phyloP scores from a whole-genome alignment of 2,888 invertebrate genomes.

The Thecocarcelia acutangulata region DNA sequence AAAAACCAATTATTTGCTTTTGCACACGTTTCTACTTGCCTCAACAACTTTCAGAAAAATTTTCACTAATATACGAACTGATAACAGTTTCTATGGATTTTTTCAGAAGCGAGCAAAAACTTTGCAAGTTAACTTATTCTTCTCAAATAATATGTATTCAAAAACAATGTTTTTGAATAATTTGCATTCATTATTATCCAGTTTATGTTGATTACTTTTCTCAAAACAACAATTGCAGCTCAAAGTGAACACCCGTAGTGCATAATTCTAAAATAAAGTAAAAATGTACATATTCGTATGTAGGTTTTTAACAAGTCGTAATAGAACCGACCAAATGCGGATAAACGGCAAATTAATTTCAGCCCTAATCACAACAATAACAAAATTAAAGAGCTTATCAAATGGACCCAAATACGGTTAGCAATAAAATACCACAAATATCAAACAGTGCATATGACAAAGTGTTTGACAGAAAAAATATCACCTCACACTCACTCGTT shows the following conservation, averaged over 20 bases:
- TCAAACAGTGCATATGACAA: slow-evolving; percentile 25
- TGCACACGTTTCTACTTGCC: too few relatives aligned
- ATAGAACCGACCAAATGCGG: slow-evolving; percentile 4
- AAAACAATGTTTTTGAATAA: too few relatives aligned
- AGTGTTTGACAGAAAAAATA: background rate
- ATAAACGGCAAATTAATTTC: slow-evolving; percentile 44
- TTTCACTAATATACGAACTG: too few relatives aligned
- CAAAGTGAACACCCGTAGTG: background rate
- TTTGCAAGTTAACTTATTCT: too few relatives aligned
- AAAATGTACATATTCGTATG: background rate
- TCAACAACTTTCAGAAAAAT: too few relatives aligned
- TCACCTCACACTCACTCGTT: background rate
- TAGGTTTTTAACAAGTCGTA: background rate
- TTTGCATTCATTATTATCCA: too few relatives aligned
- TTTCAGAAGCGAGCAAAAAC: too few relatives aligned
- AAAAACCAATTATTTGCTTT: too few relatives aligned
- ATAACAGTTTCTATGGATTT: too few relatives aligned
- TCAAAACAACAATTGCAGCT: too few relatives aligned
- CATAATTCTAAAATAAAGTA: background rate
- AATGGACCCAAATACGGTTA: slow-evolving; percentile 42
- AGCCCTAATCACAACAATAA: slow-evolving; percentile 37
- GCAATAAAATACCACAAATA: slow-evolving; percentile 32
- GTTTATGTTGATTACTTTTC: too few relatives aligned
- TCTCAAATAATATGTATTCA: too few relatives aligned
- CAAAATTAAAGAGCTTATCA: slow-evolving; percentile 37